A percentile compares a stretch with the other conserved stretches of the same genome.
Evolutionary conservation across 2,797 vertebrate genomes (phyloP).

Genomic region (Enteromius anoplus): DNA sequence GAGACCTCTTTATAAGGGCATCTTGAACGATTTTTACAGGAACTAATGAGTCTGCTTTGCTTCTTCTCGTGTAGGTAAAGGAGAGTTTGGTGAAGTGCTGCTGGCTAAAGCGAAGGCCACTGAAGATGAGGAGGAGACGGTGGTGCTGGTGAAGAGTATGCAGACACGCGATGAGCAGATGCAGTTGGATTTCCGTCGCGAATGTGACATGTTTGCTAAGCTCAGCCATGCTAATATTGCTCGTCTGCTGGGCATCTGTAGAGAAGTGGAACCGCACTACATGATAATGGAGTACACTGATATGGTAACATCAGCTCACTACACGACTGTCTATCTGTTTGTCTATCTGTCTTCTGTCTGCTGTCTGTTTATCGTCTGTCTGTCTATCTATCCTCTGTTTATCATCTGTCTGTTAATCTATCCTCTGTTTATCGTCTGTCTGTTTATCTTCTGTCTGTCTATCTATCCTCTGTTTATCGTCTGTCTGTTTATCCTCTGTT

Average conservation of each 20-base stretch:
- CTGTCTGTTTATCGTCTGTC: no score
- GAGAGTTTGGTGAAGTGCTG: slow-evolving; percentile 88
- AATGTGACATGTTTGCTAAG: slow-evolving; percentile 88
- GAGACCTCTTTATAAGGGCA: neutral
- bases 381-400: neutral
- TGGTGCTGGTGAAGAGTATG: slow-evolving; percentile 87
- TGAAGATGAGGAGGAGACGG: slow-evolving; percentile 73
- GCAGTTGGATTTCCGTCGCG: slow-evolving; percentile 83
- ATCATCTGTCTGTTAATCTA: neutral
- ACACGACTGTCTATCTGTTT: neutral
- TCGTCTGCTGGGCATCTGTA: slow-evolving; percentile 82
- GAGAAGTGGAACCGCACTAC: slow-evolving; percentile 83
- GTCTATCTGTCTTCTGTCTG: neutral
- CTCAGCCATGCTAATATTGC: slow-evolving; percentile 81
- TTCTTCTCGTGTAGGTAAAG: slow-evolving; percentile 73
- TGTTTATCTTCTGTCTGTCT: no score
- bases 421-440: no score
- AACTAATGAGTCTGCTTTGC: neutral
- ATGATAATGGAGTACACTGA: slow-evolving; percentile 89
- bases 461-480: fast-evolving
- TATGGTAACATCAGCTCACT: slow-evolving; percentile 73
- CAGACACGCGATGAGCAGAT: slow-evolving; percentile 84
- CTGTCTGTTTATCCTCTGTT: no score
- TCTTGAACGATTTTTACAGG: neutral
- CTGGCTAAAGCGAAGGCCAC: slow-evolving; percentile 81